Evolutionary conservation across 2,113 vertebrate species (phyloP).

Genomic region (Cervus canadensis): DNA sequence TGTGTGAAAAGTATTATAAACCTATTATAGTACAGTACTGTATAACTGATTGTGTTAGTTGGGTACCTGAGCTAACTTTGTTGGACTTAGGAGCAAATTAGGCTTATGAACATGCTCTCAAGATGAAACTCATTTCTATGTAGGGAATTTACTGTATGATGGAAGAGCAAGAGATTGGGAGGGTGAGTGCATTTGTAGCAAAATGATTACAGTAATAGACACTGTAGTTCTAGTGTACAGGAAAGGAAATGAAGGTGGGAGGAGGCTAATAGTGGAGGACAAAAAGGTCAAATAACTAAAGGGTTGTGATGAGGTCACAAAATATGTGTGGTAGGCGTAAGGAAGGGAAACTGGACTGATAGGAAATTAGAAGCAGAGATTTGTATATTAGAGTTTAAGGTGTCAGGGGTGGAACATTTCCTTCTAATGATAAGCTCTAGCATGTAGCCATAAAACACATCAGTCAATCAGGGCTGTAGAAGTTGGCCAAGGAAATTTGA

Average conservation of each 20-base stretch:
- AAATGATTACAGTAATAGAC: neutral
- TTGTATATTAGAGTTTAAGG: neutral
- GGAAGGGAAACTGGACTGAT: neutral
- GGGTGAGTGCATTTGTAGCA: neutral
- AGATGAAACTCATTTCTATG: neutral
- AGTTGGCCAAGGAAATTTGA: neutral
- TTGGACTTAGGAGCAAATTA: neutral
- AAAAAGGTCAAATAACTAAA: neutral
- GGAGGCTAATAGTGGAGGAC: neutral
- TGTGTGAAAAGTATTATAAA: neutral
- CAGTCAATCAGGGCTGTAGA: neutral
- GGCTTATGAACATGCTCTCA: neutral
- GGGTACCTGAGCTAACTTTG: neutral
- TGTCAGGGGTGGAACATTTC: neutral
- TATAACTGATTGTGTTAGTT: neutral
- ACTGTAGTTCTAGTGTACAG: neutral
- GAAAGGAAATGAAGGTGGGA: neutral
- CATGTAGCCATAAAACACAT: neutral
- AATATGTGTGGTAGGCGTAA: neutral
- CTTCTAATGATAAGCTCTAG: conserved; percentile 11
- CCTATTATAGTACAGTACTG: neutral
- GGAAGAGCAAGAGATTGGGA: neutral
- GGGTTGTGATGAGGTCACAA: neutral
- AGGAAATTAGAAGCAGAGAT: neutral
- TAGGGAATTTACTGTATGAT: neutral